phyloP scores from a whole-genome alignment of 2,113 vertebrate species.

The Larimichthys polyactis region DNA sequence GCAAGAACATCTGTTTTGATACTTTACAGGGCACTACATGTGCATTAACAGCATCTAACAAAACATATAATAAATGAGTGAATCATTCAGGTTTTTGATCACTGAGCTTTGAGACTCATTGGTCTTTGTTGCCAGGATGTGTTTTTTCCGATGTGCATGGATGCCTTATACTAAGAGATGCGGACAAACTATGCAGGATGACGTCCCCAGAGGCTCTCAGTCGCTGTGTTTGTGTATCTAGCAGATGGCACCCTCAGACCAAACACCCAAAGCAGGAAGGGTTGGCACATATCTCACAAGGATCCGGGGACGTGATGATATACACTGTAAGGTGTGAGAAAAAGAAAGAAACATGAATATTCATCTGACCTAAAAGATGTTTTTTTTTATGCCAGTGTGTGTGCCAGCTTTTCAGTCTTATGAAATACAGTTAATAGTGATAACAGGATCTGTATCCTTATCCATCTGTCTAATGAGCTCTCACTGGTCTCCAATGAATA shows the following conservation, averaged over 20 bases:
- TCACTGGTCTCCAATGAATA: neutral
- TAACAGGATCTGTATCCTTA: neutral
- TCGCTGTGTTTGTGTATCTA: neutral
- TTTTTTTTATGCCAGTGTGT: neutral
- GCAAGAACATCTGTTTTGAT: neutral
- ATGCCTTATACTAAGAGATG: constrained; percentile 1
- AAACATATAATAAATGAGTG: neutral
- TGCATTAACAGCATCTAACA: neutral
- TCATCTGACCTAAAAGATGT: constrained; percentile 13
- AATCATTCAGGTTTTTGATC: neutral
- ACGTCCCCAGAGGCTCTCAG: neutral
- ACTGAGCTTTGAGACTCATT: neutral
- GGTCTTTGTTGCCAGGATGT: neutral
- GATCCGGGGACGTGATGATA: constrained; percentile 66
- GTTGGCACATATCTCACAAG: constrained; percentile 87
- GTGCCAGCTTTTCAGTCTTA: neutral
- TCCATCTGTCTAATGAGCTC: constrained; percentile 10
- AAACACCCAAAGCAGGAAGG: constrained; percentile 85
- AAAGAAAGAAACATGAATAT: constrained; percentile 12
- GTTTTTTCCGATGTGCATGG: neutral
- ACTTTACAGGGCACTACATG: neutral
- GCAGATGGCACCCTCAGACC: constrained; percentile 49
- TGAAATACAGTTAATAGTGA: constrained; percentile 24
- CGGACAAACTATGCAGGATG: neutral
- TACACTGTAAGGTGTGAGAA: constrained; percentile 65